These are phyloP conservation scores for Labeo rohita DNA, from an alignment of 2,113 vertebrate genomes.

Conservation along the genomic window DNA sequence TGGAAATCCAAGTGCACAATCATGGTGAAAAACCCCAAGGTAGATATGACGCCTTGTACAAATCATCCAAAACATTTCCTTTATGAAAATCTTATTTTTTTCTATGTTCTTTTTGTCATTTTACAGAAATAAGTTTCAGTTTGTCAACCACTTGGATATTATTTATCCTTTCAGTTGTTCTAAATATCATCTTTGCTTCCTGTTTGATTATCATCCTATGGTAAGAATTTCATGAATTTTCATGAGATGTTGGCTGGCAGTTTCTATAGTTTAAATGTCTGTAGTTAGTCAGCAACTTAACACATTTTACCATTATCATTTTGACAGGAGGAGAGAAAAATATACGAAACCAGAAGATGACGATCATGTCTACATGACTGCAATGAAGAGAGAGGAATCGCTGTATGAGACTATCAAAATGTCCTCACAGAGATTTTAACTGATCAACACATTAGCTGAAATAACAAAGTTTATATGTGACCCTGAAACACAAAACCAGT, in stretches of 20 bases:
- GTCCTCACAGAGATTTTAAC: background rate
- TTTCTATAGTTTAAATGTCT: background rate
- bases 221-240: background rate
- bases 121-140: background rate
- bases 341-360: background rate
- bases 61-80: background rate
- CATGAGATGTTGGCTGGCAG: background rate
- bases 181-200: background rate
- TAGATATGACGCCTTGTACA: background rate
- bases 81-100: background rate
- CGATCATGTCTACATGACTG: background rate
- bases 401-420: background rate
- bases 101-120: background rate
- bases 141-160: conserved; percentile 16
- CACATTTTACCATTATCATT: background rate
- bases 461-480: too few relatives aligned
- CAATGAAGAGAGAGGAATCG: background rate
- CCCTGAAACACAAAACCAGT: too few relatives aligned
- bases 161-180: background rate
- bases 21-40: background rate
- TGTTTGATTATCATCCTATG: background rate
- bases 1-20: background rate
- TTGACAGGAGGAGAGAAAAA: background rate
- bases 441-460: background rate
- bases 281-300: background rate